Conservation (phyloP, 2,113 vertebrate genomes). For the Eudyptes chrysolophus region DNA sequence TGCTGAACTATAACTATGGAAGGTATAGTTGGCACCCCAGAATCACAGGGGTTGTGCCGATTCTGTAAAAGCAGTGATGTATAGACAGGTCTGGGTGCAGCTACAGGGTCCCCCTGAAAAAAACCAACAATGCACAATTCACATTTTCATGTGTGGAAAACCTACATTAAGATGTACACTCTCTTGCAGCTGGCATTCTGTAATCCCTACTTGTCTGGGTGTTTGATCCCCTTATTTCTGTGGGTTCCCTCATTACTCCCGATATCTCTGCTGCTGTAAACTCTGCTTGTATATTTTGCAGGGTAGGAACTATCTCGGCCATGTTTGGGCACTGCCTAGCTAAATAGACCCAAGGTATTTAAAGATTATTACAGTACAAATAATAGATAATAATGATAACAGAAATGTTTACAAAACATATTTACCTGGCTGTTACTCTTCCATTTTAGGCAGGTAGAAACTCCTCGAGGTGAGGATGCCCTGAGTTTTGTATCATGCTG, state of each 20-base stretch:
- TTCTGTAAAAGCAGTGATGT: neutral
- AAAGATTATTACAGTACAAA: neutral
- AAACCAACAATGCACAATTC: neutral
- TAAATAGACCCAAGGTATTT: neutral
- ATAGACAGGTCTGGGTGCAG: neutral
- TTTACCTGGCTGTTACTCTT: neutral
- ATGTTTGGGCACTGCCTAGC: neutral
- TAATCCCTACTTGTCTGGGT: neutral
- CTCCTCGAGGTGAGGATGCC: neutral
- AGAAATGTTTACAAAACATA: neutral
- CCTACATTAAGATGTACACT: neutral
- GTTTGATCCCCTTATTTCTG: neutral
- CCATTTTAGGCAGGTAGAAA: neutral
- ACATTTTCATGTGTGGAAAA: neutral
- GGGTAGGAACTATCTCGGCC: neutral
- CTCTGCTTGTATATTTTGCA: neutral
- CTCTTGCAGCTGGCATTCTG: neutral
- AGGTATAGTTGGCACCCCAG: neutral
- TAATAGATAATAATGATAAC: neutral
- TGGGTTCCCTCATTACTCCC: neutral
- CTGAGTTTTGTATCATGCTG: neutral
- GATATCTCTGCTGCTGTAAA: neutral
- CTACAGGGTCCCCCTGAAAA: neutral
- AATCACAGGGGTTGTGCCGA: neutral
- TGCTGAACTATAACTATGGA: neutral